Base-by-base conservation (phyloP, 2,888 invertebrate genomes). In the Polylopha cassiicola region DNA sequence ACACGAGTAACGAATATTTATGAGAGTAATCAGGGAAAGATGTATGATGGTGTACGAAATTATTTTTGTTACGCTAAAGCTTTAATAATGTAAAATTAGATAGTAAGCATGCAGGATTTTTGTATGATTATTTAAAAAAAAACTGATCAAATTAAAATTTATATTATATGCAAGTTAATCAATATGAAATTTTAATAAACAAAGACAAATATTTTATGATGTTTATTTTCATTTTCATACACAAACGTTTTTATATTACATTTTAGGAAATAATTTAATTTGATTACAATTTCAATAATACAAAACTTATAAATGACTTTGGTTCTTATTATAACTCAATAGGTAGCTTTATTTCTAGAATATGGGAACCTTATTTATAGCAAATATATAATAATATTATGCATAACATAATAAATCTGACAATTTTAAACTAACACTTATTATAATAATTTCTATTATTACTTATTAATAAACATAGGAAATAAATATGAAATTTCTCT, bases 1-100 rank as follows among this genome's bases (percentile, higher is more conserved):
- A 91, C 68, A 90, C 90, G 16, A 89, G 90, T 51, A 89, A 87
- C 32, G 90, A 89, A 73, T 90, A 89, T 72, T 86, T 88, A 76
- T 88, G 85, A 87, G 69, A 76, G 58, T 66, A 79, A 68, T 67
- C 61, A 65, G 48, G 58, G 58, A 51, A 46, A 52, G 48, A 45
- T 53, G 51, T 50, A 56, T 61, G 56, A 63, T 61, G 57, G 61
- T 71, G 70, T 72, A 73, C 50, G 64, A 69, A 73, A 70, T 76
- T 76, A 79, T 74, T 77, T 75, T 79, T 77, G 78, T 75, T 82
- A 79, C 65, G 82, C 84, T 84, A 63, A 78, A 85, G 84, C 84
- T 85, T 85, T 85, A 85, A 85, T 78, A 69, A 51, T 82, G 82
- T 82, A 82, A 74, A 73, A 82, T 80, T 82, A 82, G 81, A 51